Percentiles rank a stretch among this genome's conserved stretches.
phyloP scores from a whole-genome alignment of 2,888 invertebrate species.

The Eupeodes latifasciatus region DNA sequence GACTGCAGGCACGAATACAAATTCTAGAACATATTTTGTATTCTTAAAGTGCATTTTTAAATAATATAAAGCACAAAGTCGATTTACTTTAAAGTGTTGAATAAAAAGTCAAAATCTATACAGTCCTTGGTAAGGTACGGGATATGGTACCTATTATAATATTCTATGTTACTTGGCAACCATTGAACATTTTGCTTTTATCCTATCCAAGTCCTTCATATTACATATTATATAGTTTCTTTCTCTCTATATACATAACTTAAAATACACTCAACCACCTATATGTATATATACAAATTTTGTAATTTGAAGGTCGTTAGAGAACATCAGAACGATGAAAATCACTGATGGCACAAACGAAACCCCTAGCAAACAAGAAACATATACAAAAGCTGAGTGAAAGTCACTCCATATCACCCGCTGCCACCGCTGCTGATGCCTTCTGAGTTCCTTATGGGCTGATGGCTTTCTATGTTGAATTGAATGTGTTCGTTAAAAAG shows the following conservation, averaged over 20 bases:
- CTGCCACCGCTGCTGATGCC: conserved; percentile 1
- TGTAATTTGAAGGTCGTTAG: conserved; percentile 75
- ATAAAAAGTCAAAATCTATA: too few species aligned
- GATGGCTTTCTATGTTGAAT: not conserved
- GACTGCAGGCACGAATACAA: too few species aligned
- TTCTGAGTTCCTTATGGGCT: conserved; percentile 17
- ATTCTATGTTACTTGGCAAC: conserved; percentile 4
- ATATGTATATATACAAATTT: not conserved
- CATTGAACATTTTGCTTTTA: not conserved
- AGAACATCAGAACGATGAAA: conserved; percentile 58
- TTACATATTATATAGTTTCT: too few species aligned
- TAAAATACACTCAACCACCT: too few species aligned
- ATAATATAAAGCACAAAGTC: too few species aligned
- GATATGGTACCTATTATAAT: too few species aligned
- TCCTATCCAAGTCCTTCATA: conserved; percentile 20
- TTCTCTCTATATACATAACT: too few species aligned
- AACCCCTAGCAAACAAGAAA: conserved; percentile 53
- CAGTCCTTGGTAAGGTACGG: too few species aligned
- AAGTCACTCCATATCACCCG: conserved; percentile 38
- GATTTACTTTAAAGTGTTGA: too few species aligned
- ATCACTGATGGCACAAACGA: conserved; percentile 63
- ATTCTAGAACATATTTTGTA: too few species aligned
- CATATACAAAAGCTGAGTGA: conserved; percentile 32
- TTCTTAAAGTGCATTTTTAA: too few species aligned
- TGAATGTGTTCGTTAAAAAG: conserved; percentile 40